phyloP scores from a whole-genome alignment of 2,888 invertebrate species.

The Julus scanicus region DNA sequence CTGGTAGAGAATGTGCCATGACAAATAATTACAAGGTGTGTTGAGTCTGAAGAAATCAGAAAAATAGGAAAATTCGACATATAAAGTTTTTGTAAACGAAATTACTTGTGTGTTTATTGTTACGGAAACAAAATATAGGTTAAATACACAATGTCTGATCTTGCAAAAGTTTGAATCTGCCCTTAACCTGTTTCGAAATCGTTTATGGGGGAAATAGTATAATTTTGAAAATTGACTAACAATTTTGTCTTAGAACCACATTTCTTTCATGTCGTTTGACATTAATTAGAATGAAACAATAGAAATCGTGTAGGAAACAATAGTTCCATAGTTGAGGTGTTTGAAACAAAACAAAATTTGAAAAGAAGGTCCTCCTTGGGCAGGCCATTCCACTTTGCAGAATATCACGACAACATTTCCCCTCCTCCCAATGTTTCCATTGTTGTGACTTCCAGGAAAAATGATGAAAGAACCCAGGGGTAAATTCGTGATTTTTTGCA shows the following conservation, averaged over 20 bases:
- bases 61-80: neutral
- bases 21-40: neutral
- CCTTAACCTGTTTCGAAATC: neutral
- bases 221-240: neutral
- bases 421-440: neutral
- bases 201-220: neutral
- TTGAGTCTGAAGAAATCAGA: neutral
- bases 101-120: neutral
- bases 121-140: neutral
- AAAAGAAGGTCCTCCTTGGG: neutral
- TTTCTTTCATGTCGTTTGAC: neutral
- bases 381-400: neutral
- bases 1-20: neutral
- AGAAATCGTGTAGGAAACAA: conserved; percentile 12
- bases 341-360: neutral
- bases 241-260: neutral
- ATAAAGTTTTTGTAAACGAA: neutral
- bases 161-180: neutral
- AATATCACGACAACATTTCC: neutral
- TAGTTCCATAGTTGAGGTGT: neutral
- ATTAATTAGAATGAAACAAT: conserved; percentile 16
- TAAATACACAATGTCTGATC: neutral
- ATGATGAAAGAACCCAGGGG: neutral
- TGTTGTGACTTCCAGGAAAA: neutral
- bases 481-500: neutral